Evolutionary conservation across 2,888 invertebrate species (phyloP), one percentile per base, ranked within the genome.

Genomic region (Troilus luridus): DNA sequence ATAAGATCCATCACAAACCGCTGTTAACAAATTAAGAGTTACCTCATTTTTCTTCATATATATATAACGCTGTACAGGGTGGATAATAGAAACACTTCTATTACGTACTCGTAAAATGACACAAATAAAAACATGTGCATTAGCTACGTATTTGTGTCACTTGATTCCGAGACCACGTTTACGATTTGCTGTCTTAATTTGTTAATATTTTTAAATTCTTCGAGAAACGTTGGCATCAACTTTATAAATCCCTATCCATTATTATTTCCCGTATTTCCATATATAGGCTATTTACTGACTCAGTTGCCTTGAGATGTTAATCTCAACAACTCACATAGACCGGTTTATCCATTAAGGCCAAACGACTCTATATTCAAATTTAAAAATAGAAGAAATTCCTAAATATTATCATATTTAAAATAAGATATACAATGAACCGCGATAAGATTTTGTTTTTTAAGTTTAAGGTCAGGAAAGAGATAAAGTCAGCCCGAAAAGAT

Each of bases 191-290:
- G 17, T 77, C 8, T 41, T 41, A 0, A n/a, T 8, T 41, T 77
- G 17, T 41, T 14, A 0, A 24, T 72, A 8, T 72, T 14, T 77
- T 77, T 17, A 41, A 41, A 41, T 5, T 41, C 41, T 19, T 7
- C 7, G 27, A 77, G 0, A 77, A 41, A 41, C 17, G 72, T 27
- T 41, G 7, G 72, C 72, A 77, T 41, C 19, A 77, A 17, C 72
- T 41, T 77, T 2, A 41, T 77, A 41, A 77, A 77, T 77, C 41
- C 41, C 41, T 14, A 41, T 1, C 17, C 41, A 12, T 41, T 27
- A 77, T 77, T 17, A 77, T 77, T 77, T 77, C 72, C 72, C 72
- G 72, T 77, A 17, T 77, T 77, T 27, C 72, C 72, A 77, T 41
- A 77, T 77, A 77, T 8, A 77, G 72, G 41, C 72, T 77, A 77